Base-by-base conservation (phyloP, 2,888 invertebrate species). In the Lamellibrachia satsuma region DNA sequence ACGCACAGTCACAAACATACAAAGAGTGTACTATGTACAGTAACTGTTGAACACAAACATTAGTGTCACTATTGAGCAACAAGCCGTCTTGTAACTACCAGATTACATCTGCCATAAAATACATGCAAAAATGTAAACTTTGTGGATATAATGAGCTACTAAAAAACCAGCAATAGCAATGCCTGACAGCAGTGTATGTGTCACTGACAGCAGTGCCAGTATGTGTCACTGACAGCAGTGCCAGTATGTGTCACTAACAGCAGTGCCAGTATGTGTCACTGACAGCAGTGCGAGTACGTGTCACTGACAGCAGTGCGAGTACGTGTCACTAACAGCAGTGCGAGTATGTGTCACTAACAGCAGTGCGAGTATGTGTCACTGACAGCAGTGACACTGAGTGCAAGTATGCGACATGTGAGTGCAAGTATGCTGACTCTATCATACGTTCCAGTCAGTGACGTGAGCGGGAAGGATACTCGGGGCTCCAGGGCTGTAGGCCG, bases 401-500 rank as follows among this genome's bases (percentile, higher is more conserved):
- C 15, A 15, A 75, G 75, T 60, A 60, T 75, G 75, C 57, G 15
- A 57, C 57, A 7, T 57, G 57, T 3, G 57, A 75, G 22, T 75
- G 75, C 15, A 15, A 75, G 75, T 60, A 60, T 75, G 75, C 15
- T 15, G 15, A 22, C 11, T 6, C 75, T 75, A 75, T 75, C 22
- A 75, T 75, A 75, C 75, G n/a, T 75, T 75, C 75, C 75, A 75
- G 75, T 75, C 75, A 75, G 22, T 75, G 75, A 75, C 75, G 22
- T 75, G 75, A n/a, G 75, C 75, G 6, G 75, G 75, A 3, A 75
- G 22, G 15, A 15, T n/a, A 22, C 15, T 75, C 22, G 75, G 75
- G 4, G 75, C 22, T 22, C 75, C 75, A 75, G 75, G 75, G 6
- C 75, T 75, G 75, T 75, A 75, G 75, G 75, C 22, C n/a, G 75